These are phyloP conservation scores for Prosapia bicincta DNA, from an alignment of 2,888 invertebrate species.

Conservation along the genomic window DNA sequence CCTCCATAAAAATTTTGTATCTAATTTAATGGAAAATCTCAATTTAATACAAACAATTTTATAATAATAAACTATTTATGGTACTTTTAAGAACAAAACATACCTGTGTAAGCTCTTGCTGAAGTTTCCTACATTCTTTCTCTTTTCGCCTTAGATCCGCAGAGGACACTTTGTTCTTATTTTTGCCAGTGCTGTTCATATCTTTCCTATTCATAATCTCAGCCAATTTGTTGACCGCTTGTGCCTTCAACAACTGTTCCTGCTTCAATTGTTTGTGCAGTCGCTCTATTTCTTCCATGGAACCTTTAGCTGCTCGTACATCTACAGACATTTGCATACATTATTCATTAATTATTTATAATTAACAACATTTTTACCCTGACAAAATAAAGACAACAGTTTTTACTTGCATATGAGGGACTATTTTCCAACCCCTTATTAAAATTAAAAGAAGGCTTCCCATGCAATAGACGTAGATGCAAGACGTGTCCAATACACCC, in stretches of 20 bases:
- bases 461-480: no score
- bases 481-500: no score
- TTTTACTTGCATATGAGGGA: no score
- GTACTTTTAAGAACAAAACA: no score
- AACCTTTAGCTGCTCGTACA: slow-evolving; percentile 34
- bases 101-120: slow-evolving; percentile 84
- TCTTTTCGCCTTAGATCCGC: slow-evolving; percentile 84
- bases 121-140: slow-evolving; percentile 90
- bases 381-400: no score
- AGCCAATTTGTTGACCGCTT: slow-evolving; percentile 95
- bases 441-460: no score
- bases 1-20: no score
- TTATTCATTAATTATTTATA: background rate
- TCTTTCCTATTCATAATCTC: slow-evolving; percentile 95
- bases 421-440: no score
- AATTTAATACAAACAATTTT: no score
- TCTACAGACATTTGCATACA: slow-evolving; percentile 28
- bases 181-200: slow-evolving; percentile 60
- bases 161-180: slow-evolving; percentile 75
- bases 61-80: no score
- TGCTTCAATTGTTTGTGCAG: slow-evolving; percentile 79
- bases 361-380: no score
- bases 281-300: slow-evolving; percentile 70
- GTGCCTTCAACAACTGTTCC: slow-evolving; percentile 83
- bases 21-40: no score